These are phyloP conservation scores for Drosophila novamexicana DNA, from an alignment of 1,140 invertebrate species.

Conservation along the genomic window DNA sequence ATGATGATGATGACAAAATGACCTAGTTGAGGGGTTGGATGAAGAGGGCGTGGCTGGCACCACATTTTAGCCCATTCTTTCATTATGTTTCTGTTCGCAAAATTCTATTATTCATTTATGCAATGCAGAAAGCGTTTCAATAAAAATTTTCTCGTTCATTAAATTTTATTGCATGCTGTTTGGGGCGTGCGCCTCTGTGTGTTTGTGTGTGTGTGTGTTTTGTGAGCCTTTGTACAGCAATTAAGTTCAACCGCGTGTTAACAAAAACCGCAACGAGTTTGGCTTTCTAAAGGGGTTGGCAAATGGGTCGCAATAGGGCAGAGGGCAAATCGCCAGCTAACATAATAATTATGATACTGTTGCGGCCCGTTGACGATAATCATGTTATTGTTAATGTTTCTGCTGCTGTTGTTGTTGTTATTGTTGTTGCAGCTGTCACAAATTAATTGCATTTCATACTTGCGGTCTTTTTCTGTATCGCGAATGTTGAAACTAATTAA, in stretches of 20 bases:
- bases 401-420: not conserved
- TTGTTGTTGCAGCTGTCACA: constrained; percentile 8
- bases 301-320: constrained; percentile 31
- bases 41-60: constrained; percentile 6
- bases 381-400: not conserved
- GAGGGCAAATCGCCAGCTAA: constrained; percentile 33
- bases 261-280: constrained; percentile 45
- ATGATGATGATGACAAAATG: constrained; percentile 26
- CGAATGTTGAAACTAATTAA: constrained; percentile 64
- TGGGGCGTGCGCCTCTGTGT: constrained; percentile 9
- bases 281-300: constrained; percentile 45
- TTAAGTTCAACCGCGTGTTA: constrained; percentile 59
- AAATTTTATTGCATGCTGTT: constrained; percentile 74
- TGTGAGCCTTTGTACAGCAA: constrained; percentile 42
- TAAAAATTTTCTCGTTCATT: constrained; percentile 77
- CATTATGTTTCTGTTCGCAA: constrained; percentile 43
- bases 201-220: constrained; percentile 5
- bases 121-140: constrained; percentile 67
- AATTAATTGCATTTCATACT: constrained; percentile 43
- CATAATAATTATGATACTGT: constrained; percentile 50
- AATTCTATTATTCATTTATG: constrained; percentile 66
- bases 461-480: constrained; percentile 16
- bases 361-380: constrained; percentile 30
- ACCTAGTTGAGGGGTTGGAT: constrained; percentile 14
- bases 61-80: constrained; percentile 13